These are phyloP conservation scores for Formica selysi DNA, from an alignment of 1,140 invertebrate genomes.

Conservation along the genomic window DNA sequence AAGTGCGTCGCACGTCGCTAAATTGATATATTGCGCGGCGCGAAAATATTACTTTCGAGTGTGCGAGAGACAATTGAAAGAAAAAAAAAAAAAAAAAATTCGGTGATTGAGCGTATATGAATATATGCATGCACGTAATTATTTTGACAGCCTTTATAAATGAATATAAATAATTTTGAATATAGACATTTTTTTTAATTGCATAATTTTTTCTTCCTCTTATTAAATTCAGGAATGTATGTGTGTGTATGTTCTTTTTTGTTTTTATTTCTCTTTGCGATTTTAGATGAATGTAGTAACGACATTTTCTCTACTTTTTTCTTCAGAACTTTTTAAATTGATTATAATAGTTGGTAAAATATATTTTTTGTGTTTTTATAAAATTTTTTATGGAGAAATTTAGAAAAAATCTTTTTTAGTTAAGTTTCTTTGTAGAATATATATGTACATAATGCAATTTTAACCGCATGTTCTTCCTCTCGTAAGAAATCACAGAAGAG, in stretches of 20 bases:
- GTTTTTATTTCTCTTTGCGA: not conserved
- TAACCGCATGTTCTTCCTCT: not conserved
- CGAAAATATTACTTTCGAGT: conserved; percentile 56
- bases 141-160: not conserved
- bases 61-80: not conserved
- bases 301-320: not conserved
- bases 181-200: not conserved
- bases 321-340: not conserved
- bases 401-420: too few species aligned
- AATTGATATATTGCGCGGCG: conserved; percentile 65
- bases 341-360: not conserved
- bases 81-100: conserved; percentile 26
- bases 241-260: not conserved
- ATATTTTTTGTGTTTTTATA: not conserved
- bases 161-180: too few species aligned
- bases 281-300: not conserved
- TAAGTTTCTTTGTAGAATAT: not conserved
- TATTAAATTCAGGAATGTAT: not conserved
- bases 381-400: not conserved
- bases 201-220: not conserved
- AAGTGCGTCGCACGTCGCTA: conserved; percentile 55
- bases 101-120: not conserved
- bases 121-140: conserved; percentile 8
- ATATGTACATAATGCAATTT: not conserved
- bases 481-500: not conserved